A percentile compares a stretch with the other conserved stretches of the same genome.
phyloP scores from a whole-genome alignment of 1,140 invertebrate species.

The Venustaconcha ellipsiformis region DNA sequence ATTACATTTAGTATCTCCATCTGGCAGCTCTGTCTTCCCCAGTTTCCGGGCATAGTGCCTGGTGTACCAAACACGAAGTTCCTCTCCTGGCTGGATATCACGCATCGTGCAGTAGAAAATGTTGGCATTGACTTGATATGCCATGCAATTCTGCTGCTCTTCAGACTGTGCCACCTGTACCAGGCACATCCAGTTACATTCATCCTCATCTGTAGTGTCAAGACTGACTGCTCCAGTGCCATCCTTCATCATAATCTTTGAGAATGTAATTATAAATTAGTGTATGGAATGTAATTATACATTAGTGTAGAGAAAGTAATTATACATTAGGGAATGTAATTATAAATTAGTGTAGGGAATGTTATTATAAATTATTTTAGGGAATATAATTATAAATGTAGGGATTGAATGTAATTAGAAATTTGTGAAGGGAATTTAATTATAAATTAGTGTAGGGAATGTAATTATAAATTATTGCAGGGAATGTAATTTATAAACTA shows the following conservation, averaged over 20 bases:
- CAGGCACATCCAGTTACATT: constrained; percentile 67
- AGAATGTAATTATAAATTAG: too few relatives aligned
- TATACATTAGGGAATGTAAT: too few relatives aligned
- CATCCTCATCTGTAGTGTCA: constrained; percentile 63
- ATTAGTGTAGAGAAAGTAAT: too few relatives aligned
- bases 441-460: too few relatives aligned
- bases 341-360: too few relatives aligned
- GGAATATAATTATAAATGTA: too few relatives aligned
- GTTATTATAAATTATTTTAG: too few relatives aligned
- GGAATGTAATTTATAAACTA: too few relatives aligned
- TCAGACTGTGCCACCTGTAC: constrained; percentile 47
- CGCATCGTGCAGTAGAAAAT: constrained; percentile 63
- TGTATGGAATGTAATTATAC: too few relatives aligned
- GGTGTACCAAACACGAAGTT: constrained; percentile 66
- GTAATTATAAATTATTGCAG: too few relatives aligned
- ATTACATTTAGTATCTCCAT: constrained; percentile 57
- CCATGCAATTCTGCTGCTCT: constrained; percentile 63
- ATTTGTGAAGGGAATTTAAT: too few relatives aligned
- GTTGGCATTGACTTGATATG: constrained; percentile 61
- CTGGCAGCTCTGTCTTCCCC: constrained; percentile 49
- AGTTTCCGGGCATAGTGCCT: constrained; percentile 63
- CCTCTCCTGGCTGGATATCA: constrained; percentile 44
- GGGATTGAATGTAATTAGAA: too few relatives aligned
- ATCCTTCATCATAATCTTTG: constrained; percentile 60
- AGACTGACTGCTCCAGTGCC: constrained; percentile 52